These are phyloP conservation scores for Pagetopsis macropterus DNA, from an alignment of 2,797 vertebrate genomes.

Conservation along the genomic window DNA sequence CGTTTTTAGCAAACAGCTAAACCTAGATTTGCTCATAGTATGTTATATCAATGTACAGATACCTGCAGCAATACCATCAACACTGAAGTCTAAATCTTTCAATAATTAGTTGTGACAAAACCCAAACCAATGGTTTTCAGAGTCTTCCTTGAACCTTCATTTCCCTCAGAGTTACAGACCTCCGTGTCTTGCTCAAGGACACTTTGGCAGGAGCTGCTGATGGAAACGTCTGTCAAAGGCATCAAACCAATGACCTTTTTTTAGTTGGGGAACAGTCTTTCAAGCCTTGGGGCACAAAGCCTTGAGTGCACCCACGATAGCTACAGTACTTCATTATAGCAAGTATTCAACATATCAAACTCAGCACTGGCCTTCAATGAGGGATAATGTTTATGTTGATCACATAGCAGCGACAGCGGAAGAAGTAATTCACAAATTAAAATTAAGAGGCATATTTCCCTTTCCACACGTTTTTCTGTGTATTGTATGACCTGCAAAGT, in stretches of 20 bases:
- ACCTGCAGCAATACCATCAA: background rate
- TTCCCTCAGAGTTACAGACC: slow-evolving; percentile 18
- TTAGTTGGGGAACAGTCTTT: slow-evolving; percentile 56
- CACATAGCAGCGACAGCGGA: slow-evolving; percentile 60
- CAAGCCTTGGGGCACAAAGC: slow-evolving; percentile 17
- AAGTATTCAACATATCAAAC: slow-evolving; percentile 69
- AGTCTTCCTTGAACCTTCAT: background rate
- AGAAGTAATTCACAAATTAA: slow-evolving; percentile 54
- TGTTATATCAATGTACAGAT: slow-evolving; percentile 1
- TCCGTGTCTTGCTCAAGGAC: slow-evolving; percentile 62
- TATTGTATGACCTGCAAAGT: slow-evolving; percentile 22
- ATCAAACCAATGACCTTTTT: slow-evolving; percentile 52
- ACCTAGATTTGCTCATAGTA: background rate
- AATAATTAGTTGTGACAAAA: slow-evolving; percentile 3
- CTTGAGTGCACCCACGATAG: slow-evolving; percentile 38
- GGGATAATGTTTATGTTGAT: slow-evolving; percentile 44
- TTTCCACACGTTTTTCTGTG: slow-evolving; percentile 53
- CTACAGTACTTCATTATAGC: slow-evolving; percentile 53
- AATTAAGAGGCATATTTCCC: slow-evolving; percentile 43
- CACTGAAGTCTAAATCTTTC: background rate
- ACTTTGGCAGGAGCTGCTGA: slow-evolving; percentile 56
- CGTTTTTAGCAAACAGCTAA: slow-evolving; percentile 5
- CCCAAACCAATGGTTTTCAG: background rate
- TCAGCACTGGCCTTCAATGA: slow-evolving; percentile 53
- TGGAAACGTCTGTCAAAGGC: slow-evolving; percentile 41